Evolutionary conservation across 30 jellyfish, hydroid and myxozoan genomes (phyloP).

Genomic region (Clytia hemisphaerica): DNA sequence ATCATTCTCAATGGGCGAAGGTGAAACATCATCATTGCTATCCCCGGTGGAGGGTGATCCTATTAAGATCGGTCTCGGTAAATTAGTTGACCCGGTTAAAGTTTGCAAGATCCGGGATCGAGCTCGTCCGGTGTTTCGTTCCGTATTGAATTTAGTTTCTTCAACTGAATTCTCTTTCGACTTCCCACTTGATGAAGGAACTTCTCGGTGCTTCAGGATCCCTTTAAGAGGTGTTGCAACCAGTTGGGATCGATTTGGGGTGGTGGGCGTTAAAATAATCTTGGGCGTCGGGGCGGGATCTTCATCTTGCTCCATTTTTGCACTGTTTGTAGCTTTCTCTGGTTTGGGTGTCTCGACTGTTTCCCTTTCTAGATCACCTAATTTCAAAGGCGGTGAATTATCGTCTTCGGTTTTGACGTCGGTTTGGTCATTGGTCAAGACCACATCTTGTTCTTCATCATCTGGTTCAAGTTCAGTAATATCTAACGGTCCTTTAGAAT

Average conservation of each 20-base stretch:
- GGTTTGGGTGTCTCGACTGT: not conserved
- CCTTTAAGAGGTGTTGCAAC: conserved; percentile 28
- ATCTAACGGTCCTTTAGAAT: conserved; percentile 11
- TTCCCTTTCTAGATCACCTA: not conserved
- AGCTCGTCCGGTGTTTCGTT: conserved; percentile 22
- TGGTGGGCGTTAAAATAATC: not conserved
- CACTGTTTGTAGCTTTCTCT: not conserved
- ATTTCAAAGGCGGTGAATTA: conserved; percentile 7
- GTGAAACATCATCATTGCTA: not conserved
- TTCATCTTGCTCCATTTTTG: not conserved
- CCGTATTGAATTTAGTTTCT: conserved; percentile 18
- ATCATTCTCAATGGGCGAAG: not conserved
- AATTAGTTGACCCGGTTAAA: not conserved
- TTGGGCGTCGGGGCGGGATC: not conserved
- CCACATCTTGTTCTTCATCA: not conserved
- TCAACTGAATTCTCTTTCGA: conserved; percentile 8
- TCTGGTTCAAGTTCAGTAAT: conserved; percentile 5
- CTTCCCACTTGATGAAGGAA: conserved; percentile 14
- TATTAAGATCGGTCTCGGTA: conserved; percentile 20
- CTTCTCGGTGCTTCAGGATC: conserved; percentile 28
- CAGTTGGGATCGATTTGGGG: not conserved
- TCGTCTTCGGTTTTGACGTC: not conserved
- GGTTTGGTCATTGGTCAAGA: not conserved
- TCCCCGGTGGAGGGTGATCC: not conserved
- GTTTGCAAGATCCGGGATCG: not conserved